Evolutionary conservation across 2,888 invertebrate genomes (phyloP).

Genomic region (Cordilura impudica): DNA sequence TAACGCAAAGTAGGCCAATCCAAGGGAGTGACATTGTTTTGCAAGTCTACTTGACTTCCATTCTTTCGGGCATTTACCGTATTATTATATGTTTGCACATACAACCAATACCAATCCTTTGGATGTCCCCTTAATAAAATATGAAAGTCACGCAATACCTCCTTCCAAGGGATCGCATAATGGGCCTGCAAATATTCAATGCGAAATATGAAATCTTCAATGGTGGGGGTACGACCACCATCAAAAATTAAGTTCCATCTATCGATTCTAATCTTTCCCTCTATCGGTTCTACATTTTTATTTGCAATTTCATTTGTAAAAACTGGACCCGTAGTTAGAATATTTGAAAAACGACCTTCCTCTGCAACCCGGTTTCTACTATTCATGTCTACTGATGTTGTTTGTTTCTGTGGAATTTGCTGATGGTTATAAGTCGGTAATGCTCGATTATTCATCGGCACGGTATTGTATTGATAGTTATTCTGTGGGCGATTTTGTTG

Average conservation of each 20-base stretch:
- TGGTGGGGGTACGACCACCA: background rate
- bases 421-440: no score
- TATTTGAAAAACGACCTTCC: background rate
- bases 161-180: slow-evolving; percentile 11
- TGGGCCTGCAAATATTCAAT: slow-evolving; percentile 15
- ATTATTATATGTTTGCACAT: background rate
- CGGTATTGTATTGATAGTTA: no score
- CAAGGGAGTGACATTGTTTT: no score
- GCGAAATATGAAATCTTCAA: slow-evolving; percentile 35
- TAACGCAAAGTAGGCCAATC: no score
- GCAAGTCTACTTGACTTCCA: no score
- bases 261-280: slow-evolving; percentile 9
- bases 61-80: no score
- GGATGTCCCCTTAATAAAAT: slow-evolving; percentile 4
- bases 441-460: no score
- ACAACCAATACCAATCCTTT: slow-evolving; percentile 36
- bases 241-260: slow-evolving; percentile 28
- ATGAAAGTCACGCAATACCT: slow-evolving; percentile 25
- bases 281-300: background rate
- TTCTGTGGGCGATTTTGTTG: no score
- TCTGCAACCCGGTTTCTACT: no score
- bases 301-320: no score
- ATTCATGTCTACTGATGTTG: background rate
- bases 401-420: no score
- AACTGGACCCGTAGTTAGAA: background rate